Percentiles rank a stretch among this genome's conserved stretches.
Evolutionary conservation across 64 coral and sea anemone species (phyloP).

Genomic region (Hydrozoanthus tunicans): DNA sequence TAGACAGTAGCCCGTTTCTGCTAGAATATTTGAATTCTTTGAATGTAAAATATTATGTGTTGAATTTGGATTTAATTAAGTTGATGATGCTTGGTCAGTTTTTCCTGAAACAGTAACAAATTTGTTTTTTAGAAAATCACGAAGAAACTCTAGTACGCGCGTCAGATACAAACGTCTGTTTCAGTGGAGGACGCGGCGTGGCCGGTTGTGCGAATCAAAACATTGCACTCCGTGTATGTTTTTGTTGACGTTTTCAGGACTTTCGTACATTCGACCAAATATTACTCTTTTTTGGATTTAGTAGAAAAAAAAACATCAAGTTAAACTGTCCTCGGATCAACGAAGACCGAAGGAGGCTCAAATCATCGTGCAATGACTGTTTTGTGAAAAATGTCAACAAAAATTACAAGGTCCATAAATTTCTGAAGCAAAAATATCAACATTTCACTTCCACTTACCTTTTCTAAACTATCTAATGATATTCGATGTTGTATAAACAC

Average conservation of each 20-base stretch:
- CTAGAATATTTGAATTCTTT: neutral
- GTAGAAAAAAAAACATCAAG: too few species aligned
- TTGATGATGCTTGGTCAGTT: neutral
- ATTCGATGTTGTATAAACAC: conserved; percentile 44
- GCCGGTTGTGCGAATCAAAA: too few species aligned
- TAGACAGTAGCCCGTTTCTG: neutral
- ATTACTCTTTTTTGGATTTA: too few species aligned
- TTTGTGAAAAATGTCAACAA: too few species aligned
- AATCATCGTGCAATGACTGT: too few species aligned
- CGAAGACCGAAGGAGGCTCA: too few species aligned
- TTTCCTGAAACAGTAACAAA: neutral
- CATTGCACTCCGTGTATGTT: neutral
- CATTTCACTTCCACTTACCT: neutral
- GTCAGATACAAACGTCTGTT: neutral
- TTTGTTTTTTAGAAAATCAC: neutral
- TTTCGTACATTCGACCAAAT: too few species aligned
- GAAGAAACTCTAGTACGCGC: neutral
- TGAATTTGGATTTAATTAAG: neutral
- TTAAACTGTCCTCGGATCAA: too few species aligned
- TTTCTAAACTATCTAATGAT: conserved; percentile 16
- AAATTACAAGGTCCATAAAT: too few species aligned
- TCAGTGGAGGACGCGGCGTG: neutral
- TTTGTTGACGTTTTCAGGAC: neutral
- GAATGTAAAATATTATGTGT: neutral
- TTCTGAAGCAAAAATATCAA: neutral